Conservation (phyloP, 2,888 invertebrate species). For the Eubasilissa splendida region DNA sequence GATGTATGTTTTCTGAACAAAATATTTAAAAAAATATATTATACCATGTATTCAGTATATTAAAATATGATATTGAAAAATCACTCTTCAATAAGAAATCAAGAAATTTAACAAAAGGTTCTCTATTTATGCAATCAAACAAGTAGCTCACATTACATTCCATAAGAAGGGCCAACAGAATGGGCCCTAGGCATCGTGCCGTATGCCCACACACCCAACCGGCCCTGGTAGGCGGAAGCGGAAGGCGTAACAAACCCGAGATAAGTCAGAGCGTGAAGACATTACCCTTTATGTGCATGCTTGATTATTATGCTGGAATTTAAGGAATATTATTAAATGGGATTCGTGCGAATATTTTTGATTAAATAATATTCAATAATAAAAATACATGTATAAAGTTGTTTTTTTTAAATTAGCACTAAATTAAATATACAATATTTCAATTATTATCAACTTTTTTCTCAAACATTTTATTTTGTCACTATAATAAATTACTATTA, state of each 20-base stretch:
- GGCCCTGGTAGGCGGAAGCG: slow-evolving; percentile 36
- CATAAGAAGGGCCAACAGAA: not conserved
- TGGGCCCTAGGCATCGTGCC: not conserved
- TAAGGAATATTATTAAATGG: not conserved
- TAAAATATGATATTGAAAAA: too few relatives aligned
- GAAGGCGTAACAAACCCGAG: slow-evolving; percentile 29
- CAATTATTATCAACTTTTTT: too few relatives aligned
- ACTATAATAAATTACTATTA: too few relatives aligned
- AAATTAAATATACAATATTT: too few relatives aligned
- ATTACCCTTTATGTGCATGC: slow-evolving; percentile 24
- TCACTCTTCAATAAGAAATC: not conserved
- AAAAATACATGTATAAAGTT: too few relatives aligned
- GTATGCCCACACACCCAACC: slow-evolving; percentile 15
- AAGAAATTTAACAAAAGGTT: not conserved
- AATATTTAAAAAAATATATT: too few relatives aligned
- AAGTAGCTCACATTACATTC: slow-evolving; percentile 8
- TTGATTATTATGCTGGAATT: slow-evolving; percentile 25
- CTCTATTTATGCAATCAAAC: slow-evolving; percentile 3
- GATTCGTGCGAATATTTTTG: too few relatives aligned
- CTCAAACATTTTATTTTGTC: too few relatives aligned
- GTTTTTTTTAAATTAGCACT: too few relatives aligned
- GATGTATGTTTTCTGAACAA: too few relatives aligned
- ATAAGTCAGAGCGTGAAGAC: slow-evolving; percentile 29
- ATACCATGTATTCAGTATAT: too few relatives aligned
- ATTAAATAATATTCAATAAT: too few relatives aligned